A percentile compares a stretch with the other conserved stretches of the same genome.
phyloP scores from a whole-genome alignment of 2,113 vertebrate species.

The Rhinichthys klamathensis region DNA sequence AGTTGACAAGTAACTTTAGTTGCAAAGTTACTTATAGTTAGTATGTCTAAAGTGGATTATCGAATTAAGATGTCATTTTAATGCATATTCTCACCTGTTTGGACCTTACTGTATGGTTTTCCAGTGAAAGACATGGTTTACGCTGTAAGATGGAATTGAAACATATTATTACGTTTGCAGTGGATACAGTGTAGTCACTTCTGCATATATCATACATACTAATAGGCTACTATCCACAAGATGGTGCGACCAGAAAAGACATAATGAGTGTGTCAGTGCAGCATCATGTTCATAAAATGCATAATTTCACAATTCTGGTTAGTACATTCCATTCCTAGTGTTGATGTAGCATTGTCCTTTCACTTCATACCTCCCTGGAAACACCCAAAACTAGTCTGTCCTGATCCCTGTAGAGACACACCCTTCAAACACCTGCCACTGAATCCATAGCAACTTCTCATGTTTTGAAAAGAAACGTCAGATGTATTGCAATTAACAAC shows the following conservation, averaged over 20 bases:
- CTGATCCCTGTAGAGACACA: conserved; percentile 66
- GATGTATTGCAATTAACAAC: neutral
- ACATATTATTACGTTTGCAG: neutral
- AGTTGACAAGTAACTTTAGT: no score
- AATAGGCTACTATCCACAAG: conserved; percentile 1
- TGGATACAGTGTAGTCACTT: neutral
- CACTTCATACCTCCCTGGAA: conserved; percentile 39
- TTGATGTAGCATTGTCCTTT: conserved; percentile 20
- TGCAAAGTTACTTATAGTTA: no score
- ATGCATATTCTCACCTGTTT: conserved; percentile 22
- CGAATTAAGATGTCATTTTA: neutral
- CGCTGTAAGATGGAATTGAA: conserved; percentile 4
- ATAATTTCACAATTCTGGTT: neutral
- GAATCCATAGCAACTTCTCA: conserved; percentile 59
- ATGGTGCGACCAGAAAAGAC: neutral
- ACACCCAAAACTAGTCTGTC: conserved; percentile 71
- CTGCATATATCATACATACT: neutral
- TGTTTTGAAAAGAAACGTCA: conserved; percentile 28
- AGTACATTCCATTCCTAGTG: neutral
- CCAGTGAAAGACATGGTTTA: conserved; percentile 37
- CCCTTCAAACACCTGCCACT: conserved; percentile 72
- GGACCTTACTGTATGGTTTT: conserved; percentile 9
- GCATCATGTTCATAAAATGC: neutral
- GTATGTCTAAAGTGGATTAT: no score
- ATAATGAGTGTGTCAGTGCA: neutral